Evolutionary conservation across 2,888 invertebrate genomes (phyloP), one percentile per base, ranked within the genome.

Genomic region (Troides aeacus): DNA sequence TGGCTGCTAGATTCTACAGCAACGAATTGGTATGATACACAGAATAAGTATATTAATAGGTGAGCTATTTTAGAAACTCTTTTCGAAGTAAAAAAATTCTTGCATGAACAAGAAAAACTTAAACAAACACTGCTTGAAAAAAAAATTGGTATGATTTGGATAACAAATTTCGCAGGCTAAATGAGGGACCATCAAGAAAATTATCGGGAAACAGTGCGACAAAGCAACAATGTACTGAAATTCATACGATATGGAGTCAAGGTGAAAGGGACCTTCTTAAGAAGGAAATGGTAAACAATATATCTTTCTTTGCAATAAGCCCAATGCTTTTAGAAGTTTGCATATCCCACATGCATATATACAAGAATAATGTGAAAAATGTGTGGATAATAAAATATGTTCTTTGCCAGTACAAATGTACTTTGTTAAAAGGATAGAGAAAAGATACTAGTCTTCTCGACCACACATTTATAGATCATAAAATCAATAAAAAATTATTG

Each of bases 1-100:
- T 95, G 95, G 95, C 85, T 95, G 23, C 84, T 94, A 58, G 95
- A 95, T 78, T 93, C 94, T 53, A 89, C 94, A n/a, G 88, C 93
- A 84, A 84, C 93, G 83, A 94, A 94, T 78, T 95, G 94, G 94
- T 94, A 94, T 79, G 93, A 93, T 80, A 90, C 84, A 77, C 83
- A 87, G 76, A 80, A 76, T 75, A 84, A 79, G 79, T 79, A 77
- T 75, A 81, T 67, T 69, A 81, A 80, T 76, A 85, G 87, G 89
- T 88, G 78, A 81, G 80, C 64, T 30, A 59, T 59, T 15, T 58
- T n/a, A 23, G 21, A 7, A 23, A 23, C 39, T 39, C 39, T 39
- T 39, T 39, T 39, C 39, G 39, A 39, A 39, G 39, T 39, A 39
- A 10, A 8, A 21, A 39, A 39, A 7, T 39, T 39, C 10, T 6